Base-by-base conservation (phyloP, 2,888 invertebrate genomes). In the Pollenia amentaria region DNA sequence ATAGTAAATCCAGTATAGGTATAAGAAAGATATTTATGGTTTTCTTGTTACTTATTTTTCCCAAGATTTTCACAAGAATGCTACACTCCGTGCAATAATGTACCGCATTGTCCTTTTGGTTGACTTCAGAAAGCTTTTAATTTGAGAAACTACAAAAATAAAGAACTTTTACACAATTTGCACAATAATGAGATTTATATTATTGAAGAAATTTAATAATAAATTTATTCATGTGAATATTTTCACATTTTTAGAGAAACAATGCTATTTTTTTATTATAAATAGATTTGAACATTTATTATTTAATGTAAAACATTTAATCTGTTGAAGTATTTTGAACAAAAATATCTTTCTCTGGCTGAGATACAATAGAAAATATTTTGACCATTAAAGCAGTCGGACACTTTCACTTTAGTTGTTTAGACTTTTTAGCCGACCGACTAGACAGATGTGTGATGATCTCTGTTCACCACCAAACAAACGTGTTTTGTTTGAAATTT, bases 331-430 rank as follows among this genome's bases (percentile, higher is more conserved):
- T 29, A 6, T 53, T 65, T 44, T 64, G 65, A 46, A 65, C 29
- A 48, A n/a, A 65, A 65, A 65, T 46, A 14, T 65, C n/a, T 65
- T 46, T 65, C 21, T 46, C 46, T 14, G 46, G 21, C n/a, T 42
- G 2, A 62, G 7, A 62, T 4, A 44, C 44, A 18, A 12, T 29
- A 29, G 8, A 65, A 46, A 46, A 14, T 16, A 14, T 44, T 16
- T 44, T 65, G 11, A n/a, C 14, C 11, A 44, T 18, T 44, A 40
- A 14, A 46, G n/a, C 21, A 11, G 11, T 29, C 46, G 29, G 29
- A 46, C n/a, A 65, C 65, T 46, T 65, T 65, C 46, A 65, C 65
- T 65, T 29, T 21, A 48, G 46, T 44, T 64, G 44, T 64, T 14
- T 44, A 4, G 65, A 18, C 1, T 7, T 55, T 21, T 55, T 55